Evolutionary conservation across 2,797 vertebrate species (phyloP), one percentile per base, ranked within the genome.

Genomic region (Eospalax fontanierii): DNA sequence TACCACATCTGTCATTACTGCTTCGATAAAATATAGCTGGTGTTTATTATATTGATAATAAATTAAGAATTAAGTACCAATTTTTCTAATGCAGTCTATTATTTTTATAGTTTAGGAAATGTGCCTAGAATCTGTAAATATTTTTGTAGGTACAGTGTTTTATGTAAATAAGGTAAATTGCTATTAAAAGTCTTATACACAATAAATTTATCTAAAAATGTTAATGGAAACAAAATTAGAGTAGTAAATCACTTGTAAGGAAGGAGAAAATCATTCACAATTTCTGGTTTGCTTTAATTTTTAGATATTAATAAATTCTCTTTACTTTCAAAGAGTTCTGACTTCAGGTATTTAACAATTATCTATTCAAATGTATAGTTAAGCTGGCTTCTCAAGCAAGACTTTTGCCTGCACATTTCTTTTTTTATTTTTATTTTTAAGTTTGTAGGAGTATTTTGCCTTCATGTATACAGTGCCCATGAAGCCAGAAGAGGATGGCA

Each of bases 121-220:
- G 40, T 54, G 33, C 66, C 75, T 89, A 91, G 68, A 90, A 90
- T 92, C 71, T 94, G 54, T 92, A 59, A 93, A 90, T 86, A 33
- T 82, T 71, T 87, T 92, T 93, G 43, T 95, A 93, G 88, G 70
- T 96, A 2, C 10, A 63, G 80, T 38, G 35, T 3, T 54, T 89
- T 87, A 79, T 63, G 2, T 90, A 88, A 90, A 73, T 4, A 76
- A 71, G 40, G 70, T 84, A 12, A 93, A 91, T 46, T 90, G 68
- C 87, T 95, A 84, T 76, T 92, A 95, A 43, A 91, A 30, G 28
- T 79, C 28, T 65, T 89, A 89, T 79, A 35, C 14, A 66, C 73
- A 90, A n/a, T 85, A 93, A 82, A 79, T n/a, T 38, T 63, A 6
- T 46, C 70, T 91, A 91, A 86, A 82, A 89, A 80, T 87, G 57